Percentiles rank a stretch among this genome's conserved stretches.
These are phyloP conservation scores for Agrochola lota DNA, from an alignment of 2,888 invertebrate species.

Conservation along the genomic window DNA sequence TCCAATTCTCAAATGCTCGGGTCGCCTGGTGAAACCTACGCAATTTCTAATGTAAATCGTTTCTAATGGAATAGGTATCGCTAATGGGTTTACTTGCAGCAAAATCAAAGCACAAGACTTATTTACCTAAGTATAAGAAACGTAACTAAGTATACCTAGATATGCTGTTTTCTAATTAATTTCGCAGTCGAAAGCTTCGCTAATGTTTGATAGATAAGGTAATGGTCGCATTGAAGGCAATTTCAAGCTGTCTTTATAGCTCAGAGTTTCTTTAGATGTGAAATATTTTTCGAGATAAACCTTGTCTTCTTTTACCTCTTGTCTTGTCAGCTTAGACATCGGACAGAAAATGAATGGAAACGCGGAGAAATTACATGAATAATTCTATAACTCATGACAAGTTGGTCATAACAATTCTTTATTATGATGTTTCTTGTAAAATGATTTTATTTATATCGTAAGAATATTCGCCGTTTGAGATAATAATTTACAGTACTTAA, in stretches of 20 bases:
- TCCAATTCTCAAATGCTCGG: slow-evolving; percentile 19
- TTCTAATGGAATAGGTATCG: slow-evolving; percentile 51
- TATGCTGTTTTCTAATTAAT: slow-evolving; percentile 56
- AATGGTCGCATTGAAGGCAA: slow-evolving; percentile 50
- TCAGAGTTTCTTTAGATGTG: slow-evolving; percentile 31
- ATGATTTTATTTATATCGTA: slow-evolving; percentile 10
- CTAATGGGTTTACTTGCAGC: slow-evolving; percentile 44
- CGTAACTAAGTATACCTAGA: slow-evolving; percentile 37
- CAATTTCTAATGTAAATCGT: slow-evolving; percentile 60
- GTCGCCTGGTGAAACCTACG: slow-evolving; percentile 54
- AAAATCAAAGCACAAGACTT: slow-evolving; percentile 40
- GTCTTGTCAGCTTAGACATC: not conserved
- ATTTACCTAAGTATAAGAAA: slow-evolving; percentile 47
- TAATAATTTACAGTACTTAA: slow-evolving; percentile 18
- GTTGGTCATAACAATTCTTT: not conserved
- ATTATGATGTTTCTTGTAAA: slow-evolving; percentile 11
- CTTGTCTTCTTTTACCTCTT: slow-evolving; percentile 8
- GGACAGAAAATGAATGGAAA: not conserved
- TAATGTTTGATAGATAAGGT: slow-evolving; percentile 61
- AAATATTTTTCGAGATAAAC: slow-evolving; percentile 34
- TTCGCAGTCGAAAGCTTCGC: slow-evolving; percentile 46
- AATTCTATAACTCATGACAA: slow-evolving; percentile 3
- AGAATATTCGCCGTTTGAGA: not conserved
- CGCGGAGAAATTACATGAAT: slow-evolving; percentile 1
- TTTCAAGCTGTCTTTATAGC: slow-evolving; percentile 38